Evolutionary conservation across 2,888 invertebrate genomes (phyloP).

Genomic region (Pammene aurita): DNA sequence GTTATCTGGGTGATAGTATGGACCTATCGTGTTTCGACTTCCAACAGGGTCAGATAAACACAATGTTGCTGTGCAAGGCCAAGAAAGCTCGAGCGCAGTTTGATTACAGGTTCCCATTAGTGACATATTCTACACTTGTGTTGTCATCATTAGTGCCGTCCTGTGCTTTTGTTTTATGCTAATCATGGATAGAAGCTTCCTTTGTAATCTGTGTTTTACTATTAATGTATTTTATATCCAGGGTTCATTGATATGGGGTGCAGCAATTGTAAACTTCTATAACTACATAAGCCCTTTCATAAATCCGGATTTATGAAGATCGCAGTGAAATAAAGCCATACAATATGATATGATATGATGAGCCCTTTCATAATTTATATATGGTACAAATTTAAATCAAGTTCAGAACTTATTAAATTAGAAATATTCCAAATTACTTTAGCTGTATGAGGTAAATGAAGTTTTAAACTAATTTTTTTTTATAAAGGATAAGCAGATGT

Average conservation of each 20-base stretch:
- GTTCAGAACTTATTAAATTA: neutral
- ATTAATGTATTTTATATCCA: constrained; percentile 40
- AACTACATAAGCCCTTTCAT: neutral
- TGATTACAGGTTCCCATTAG: constrained; percentile 85
- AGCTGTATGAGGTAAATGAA: neutral
- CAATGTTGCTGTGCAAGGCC: constrained; percentile 87
- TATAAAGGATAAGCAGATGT: neutral
- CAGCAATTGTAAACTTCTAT: neutral
- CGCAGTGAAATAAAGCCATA: too few relatives aligned
- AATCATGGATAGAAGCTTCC: constrained; percentile 48
- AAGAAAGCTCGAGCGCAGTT: constrained; percentile 87
- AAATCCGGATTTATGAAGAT: too few relatives aligned
- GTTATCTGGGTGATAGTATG: constrained; percentile 89
- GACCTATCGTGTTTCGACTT: constrained; percentile 93
- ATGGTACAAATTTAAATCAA: neutral
- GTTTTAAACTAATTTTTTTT: neutral
- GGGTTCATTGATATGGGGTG: constrained; percentile 40
- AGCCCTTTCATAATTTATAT: too few relatives aligned
- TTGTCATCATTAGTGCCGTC: constrained; percentile 80
- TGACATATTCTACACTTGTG: constrained; percentile 76
- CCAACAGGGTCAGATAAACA: constrained; percentile 90
- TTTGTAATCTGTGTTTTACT: constrained; percentile 46
- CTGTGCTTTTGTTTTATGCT: constrained; percentile 69
- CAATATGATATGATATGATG: too few relatives aligned
- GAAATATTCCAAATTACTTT: neutral